These are phyloP conservation scores for Acronicta psi DNA, from an alignment of 2,888 invertebrate species.

Conservation along the genomic window DNA sequence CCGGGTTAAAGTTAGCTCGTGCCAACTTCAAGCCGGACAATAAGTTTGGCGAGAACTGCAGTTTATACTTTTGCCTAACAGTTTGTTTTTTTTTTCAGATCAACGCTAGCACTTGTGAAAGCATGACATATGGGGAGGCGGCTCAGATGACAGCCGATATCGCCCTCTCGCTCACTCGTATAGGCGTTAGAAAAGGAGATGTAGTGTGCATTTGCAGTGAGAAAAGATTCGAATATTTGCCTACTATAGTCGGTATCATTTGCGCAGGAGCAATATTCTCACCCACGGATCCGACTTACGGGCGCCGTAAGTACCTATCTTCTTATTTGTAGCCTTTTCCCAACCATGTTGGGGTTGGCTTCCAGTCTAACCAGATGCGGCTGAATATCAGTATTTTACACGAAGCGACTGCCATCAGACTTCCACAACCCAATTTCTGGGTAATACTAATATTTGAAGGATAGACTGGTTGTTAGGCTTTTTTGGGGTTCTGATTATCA, in stretches of 20 bases:
- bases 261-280: constrained; percentile 58
- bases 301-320: constrained; percentile 41
- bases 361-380: too few relatives aligned
- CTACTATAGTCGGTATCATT: constrained; percentile 52
- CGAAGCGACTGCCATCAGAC: too few relatives aligned
- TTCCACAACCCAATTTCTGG: too few relatives aligned
- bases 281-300: constrained; percentile 48
- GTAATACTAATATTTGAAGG: too few relatives aligned
- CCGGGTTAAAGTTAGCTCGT: too few relatives aligned
- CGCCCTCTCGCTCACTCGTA: constrained; percentile 64
- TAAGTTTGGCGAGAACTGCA: too few relatives aligned
- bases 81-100: constrained; percentile 36
- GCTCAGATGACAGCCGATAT: constrained; percentile 64
- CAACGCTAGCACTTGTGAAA: constrained; percentile 56
- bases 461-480: too few relatives aligned
- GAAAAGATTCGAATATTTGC: constrained; percentile 53
- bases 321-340: background rate
- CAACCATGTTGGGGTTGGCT: too few relatives aligned
- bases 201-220: constrained; percentile 61
- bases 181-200: constrained; percentile 67
- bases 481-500: too few relatives aligned
- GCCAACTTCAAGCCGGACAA: too few relatives aligned
- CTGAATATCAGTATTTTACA: too few relatives aligned
- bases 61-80: too few relatives aligned
- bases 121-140: constrained; percentile 58